Percentiles rank a stretch among this genome's conserved stretches.
These are phyloP conservation scores for Gasterosteus nipponicus DNA, from an alignment of 2,113 vertebrate species.

Conservation along the genomic window DNA sequence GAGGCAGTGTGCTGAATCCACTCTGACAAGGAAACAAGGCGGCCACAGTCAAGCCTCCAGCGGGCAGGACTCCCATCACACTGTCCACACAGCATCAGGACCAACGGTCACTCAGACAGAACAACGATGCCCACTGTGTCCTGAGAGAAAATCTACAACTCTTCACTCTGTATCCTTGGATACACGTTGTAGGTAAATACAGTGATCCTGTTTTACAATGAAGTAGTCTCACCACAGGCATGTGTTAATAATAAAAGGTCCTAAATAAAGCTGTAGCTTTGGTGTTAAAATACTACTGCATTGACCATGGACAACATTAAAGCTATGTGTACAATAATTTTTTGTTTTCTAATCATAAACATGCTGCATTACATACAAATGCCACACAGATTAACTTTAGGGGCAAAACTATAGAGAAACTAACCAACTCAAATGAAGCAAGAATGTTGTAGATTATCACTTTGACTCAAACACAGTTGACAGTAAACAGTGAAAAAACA, in stretches of 20 bases:
- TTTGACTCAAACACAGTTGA: slow-evolving; percentile 41
- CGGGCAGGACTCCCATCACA: slow-evolving; percentile 25
- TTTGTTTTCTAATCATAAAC: not conserved
- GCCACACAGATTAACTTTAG: not conserved
- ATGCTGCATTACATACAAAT: not conserved
- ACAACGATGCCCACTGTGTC: not conserved
- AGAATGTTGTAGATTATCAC: slow-evolving; percentile 46
- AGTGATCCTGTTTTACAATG: not conserved
- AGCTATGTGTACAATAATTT: not conserved
- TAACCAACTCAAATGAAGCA: not conserved
- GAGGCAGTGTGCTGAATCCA: slow-evolving; percentile 54
- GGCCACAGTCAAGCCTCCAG: slow-evolving; percentile 51
- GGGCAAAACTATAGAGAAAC: not conserved
- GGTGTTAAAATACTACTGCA: not conserved
- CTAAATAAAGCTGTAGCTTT: not conserved
- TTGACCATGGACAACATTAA: not conserved
- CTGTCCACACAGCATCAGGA: slow-evolving; percentile 7
- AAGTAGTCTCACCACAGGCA: not conserved
- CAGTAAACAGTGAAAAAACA: slow-evolving; percentile 27
- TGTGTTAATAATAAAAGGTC: not conserved
- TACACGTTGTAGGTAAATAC: not conserved
- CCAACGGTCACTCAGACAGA: slow-evolving; percentile 22
- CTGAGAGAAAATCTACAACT: slow-evolving; percentile 46
- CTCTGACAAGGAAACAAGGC: slow-evolving; percentile 42
- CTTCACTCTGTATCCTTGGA: not conserved